phyloP scores from a whole-genome alignment of 2,797 vertebrate species.

The Bradypodion pumilum region DNA sequence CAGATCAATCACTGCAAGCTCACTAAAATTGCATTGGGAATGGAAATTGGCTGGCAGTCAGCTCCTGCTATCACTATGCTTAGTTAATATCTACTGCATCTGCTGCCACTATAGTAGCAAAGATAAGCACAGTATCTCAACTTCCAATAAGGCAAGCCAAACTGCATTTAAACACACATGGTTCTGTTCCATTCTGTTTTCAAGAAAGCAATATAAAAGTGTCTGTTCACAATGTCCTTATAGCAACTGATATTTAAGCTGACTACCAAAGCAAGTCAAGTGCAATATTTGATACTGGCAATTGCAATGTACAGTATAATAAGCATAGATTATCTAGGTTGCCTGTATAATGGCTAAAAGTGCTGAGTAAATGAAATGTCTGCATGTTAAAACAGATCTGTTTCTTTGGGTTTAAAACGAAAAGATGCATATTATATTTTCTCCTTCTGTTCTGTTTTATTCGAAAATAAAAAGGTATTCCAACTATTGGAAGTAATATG shows the following conservation, averaged over 20 bases:
- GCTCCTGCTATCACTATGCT: neutral
- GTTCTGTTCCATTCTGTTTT: neutral
- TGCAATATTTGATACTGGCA: neutral
- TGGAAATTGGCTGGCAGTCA: slow-evolving; percentile 16
- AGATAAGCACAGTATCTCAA: neutral
- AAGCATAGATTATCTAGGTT: neutral
- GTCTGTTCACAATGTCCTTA: neutral
- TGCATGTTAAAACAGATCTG: neutral
- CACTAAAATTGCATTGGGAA: slow-evolving; percentile 28
- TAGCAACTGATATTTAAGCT: neutral
- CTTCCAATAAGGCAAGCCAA: neutral
- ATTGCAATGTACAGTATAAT: neutral
- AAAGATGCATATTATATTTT: neutral
- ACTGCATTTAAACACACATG: neutral
- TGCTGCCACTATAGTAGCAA: neutral
- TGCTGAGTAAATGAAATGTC: neutral
- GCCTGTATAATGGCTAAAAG: neutral
- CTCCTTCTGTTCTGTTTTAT: neutral
- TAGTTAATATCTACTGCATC: neutral
- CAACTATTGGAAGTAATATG: neutral
- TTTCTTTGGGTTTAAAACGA: neutral
- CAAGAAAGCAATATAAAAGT: slow-evolving; percentile 5
- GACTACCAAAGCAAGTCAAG: neutral
- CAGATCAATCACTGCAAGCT: slow-evolving; percentile 29
- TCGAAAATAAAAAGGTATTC: slow-evolving; percentile 6